A percentile compares a stretch with the other conserved stretches of the same genome.
Evolutionary conservation across 1,140 invertebrate species (phyloP).

Genomic region (Drosophila pallidifrons): DNA sequence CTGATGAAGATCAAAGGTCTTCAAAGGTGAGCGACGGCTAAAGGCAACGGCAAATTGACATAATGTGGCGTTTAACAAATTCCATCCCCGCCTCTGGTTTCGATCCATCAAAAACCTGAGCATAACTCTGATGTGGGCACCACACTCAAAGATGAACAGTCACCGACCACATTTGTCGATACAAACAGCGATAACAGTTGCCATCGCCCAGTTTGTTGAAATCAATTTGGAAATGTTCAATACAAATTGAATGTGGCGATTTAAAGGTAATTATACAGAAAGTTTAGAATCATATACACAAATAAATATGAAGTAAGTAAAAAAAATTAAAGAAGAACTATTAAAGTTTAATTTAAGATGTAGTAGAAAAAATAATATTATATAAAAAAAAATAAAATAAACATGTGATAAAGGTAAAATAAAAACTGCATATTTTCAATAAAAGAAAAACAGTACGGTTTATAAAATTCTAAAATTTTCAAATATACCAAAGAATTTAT

Average conservation of each 20-base stretch:
- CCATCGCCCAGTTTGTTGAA: slow-evolving; percentile 1
- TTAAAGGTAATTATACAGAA: neutral
- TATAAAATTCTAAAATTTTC: no score
- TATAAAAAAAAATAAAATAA: no score
- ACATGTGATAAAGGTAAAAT: no score
- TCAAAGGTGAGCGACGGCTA: slow-evolving; percentile 49
- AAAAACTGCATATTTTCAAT: no score
- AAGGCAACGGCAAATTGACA: slow-evolving; percentile 77
- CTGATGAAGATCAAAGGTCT: slow-evolving; percentile 47
- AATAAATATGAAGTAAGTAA: neutral
- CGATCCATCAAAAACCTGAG: slow-evolving; percentile 27
- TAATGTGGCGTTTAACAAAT: slow-evolving; percentile 84
- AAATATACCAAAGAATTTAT: no score
- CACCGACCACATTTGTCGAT: slow-evolving; percentile 17
- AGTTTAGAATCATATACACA: neutral
- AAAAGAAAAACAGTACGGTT: no score
- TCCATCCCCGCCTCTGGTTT: slow-evolving; percentile 20
- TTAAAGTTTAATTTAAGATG: no score
- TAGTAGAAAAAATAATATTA: no score
- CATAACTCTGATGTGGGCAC: slow-evolving; percentile 19
- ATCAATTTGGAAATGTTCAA: slow-evolving; percentile 3
- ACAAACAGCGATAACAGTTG: slow-evolving; percentile 1
- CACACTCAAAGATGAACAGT: slow-evolving; percentile 27
- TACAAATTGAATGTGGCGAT: neutral
- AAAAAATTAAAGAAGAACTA: no score